Base-by-base conservation (phyloP, 2,113 vertebrate genomes). In the Trochalopteron elliotii region DNA sequence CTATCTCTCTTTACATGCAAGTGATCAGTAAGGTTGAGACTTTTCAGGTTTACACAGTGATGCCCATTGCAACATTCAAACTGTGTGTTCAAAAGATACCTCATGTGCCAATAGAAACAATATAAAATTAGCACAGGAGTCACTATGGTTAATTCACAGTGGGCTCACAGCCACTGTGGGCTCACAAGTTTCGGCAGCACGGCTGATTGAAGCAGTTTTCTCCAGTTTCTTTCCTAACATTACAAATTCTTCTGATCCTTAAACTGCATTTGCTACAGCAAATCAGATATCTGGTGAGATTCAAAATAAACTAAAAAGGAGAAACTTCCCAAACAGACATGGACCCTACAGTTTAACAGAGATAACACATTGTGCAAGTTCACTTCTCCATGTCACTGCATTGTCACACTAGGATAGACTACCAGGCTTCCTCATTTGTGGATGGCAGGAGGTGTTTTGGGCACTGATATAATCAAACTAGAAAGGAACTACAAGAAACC, bases 1-100 rank as follows among this genome's bases (percentile, higher is more conserved):
- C 33, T 59, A 23, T 22, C 53, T 72, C 7, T 55, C 59, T 22
- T 75, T 55, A 10, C 0, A 3, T 2, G 3, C 1, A 5, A 55
- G 31, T 35, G 24, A 79, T 56, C 6, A 5, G 33, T 27, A 30
- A 80, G 33, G 65, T 21, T 59, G 39, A 47, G 35, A 23, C 18
- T 75, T 79, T 63, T 76, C 71, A 86, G 45, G 45, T 82, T 28
- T 45, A 15, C 0, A 2, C 16, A 68, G 44, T 11, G 8, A 47
- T 33, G 27, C 18, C 39, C 49, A 56, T 27, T 25, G 33, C 33
- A 65, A 56, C 28, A 50, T 18, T 39, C 44, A 57, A 75, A 50
- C 35, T 33, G 2, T 24, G 22, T 50, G 12, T 39, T 64, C 55
- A 53, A 60, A 92, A 90, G 52, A 59, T 15, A 88, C 37, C 12